Percentiles rank a stretch among this genome's conserved stretches.
Evolutionary conservation across 92 coral and sea anemone genomes (phyloP).

Genomic region (Zoanthus gigantus): DNA sequence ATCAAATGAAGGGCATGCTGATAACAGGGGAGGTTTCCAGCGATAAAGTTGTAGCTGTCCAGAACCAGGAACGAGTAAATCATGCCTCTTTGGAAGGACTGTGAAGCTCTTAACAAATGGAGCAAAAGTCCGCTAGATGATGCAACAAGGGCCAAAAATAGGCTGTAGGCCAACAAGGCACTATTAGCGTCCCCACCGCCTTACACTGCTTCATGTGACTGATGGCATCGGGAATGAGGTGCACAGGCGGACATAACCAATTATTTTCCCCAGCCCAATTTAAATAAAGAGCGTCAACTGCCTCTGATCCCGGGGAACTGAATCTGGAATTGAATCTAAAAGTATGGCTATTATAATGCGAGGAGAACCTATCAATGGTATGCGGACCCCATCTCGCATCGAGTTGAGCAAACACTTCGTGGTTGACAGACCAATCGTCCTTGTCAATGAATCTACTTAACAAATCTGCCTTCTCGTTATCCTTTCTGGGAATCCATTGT

Average conservation of each 20-base stretch:
- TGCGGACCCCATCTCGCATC: conserved; percentile 10
- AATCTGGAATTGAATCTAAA: conserved; percentile 15
- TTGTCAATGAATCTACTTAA: conserved; percentile 45
- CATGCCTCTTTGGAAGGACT: conserved; percentile 27
- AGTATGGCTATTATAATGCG: conserved; percentile 4
- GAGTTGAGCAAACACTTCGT: conserved; percentile 10
- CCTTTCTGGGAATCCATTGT: conserved; percentile 40
- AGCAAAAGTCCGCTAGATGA: conserved; percentile 13
- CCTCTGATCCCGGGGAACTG: neutral
- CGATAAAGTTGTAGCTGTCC: conserved; percentile 22
- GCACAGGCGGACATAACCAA: conserved; percentile 1
- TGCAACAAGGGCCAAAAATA: conserved; percentile 11
- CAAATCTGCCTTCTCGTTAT: conserved; percentile 43
- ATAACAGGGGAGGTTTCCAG: conserved; percentile 2
- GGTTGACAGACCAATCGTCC: conserved; percentile 48
- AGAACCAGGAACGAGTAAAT: conserved; percentile 38
- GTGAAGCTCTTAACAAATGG: neutral
- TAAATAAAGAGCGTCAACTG: conserved; percentile 8
- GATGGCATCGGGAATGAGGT: neutral
- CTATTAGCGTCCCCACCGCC: conserved; percentile 30
- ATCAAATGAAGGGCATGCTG: conserved; percentile 24
- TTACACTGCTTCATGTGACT: conserved; percentile 3
- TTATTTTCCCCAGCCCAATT: neutral
- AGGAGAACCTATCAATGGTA: conserved; percentile 2
- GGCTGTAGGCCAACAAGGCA: conserved; percentile 2